These are phyloP conservation scores for Typhlichthys eigenmanni DNA, from an alignment of 2,797 vertebrate genomes.

Conservation along the genomic window DNA sequence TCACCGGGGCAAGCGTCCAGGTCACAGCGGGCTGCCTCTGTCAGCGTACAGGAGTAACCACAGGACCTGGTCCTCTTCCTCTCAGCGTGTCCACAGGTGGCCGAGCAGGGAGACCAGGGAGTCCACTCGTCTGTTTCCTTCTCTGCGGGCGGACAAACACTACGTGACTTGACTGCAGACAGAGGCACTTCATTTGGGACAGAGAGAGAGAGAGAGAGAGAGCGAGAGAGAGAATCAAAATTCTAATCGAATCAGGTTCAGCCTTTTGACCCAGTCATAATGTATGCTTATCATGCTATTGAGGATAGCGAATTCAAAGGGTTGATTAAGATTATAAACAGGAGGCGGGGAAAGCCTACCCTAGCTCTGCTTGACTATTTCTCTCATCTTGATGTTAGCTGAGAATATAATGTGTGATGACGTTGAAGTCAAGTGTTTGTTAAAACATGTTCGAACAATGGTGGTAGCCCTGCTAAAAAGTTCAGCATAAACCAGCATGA, in stretches of 20 bases:
- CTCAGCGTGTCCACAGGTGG: constrained; percentile 83
- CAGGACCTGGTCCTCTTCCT: constrained; percentile 88
- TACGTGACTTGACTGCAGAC: constrained; percentile 1
- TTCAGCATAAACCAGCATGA: too few species aligned
- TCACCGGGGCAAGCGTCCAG: constrained; percentile 84
- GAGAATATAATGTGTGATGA: too few species aligned
- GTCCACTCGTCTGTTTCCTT: constrained; percentile 88
- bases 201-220: not conserved
- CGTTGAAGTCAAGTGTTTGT: too few species aligned
- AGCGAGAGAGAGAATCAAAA: not conserved
- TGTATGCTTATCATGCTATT: constrained; percentile 13
- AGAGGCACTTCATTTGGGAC: constrained; percentile 5
- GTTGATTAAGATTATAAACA: constrained; percentile 13
- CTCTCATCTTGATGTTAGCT: too few species aligned
- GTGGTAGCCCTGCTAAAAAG: too few species aligned
- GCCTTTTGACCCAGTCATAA: not conserved
- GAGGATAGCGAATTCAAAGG: constrained; percentile 17
- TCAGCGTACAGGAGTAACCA: constrained; percentile 86
- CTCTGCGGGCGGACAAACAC: constrained; percentile 66
- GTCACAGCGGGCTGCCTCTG: constrained; percentile 84
- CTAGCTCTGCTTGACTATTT: too few species aligned
- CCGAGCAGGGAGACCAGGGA: constrained; percentile 86
- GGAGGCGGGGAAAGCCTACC: too few species aligned
- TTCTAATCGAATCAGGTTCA: not conserved
- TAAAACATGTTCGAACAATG: too few species aligned